phyloP scores from a whole-genome alignment of 2,888 invertebrate genomes.

The Dasypogon diadema region DNA sequence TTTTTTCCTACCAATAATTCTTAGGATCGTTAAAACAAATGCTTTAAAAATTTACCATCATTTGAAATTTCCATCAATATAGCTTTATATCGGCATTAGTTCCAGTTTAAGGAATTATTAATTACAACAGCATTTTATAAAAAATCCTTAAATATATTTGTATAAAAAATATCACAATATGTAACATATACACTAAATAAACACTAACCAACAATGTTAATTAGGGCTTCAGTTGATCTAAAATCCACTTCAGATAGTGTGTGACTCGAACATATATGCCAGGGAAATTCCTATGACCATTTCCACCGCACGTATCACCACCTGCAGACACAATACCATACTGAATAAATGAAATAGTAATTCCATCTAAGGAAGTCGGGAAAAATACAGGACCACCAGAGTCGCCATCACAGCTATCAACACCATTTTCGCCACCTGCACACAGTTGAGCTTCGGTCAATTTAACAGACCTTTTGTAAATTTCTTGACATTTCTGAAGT shows the following conservation, averaged over 20 bases:
- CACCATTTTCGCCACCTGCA: slow-evolving; percentile 68
- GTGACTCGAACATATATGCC: slow-evolving; percentile 72
- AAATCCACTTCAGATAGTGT: slow-evolving; percentile 72
- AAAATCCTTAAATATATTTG: not conserved
- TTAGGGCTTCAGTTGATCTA: slow-evolving; percentile 56
- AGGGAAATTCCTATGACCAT: slow-evolving; percentile 67
- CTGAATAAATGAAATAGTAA: slow-evolving; percentile 61
- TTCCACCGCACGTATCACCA: slow-evolving; percentile 70
- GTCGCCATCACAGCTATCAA: slow-evolving; percentile 57
- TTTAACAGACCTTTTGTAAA: slow-evolving; percentile 59
- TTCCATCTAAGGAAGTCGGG: slow-evolving; percentile 56
- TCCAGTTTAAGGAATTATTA: too few relatives aligned
- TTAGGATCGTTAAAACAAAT: too few relatives aligned
- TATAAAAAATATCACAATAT: not conserved
- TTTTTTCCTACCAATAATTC: too few relatives aligned
- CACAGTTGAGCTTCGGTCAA: slow-evolving; percentile 70
- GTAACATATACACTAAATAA: not conserved
- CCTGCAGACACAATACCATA: slow-evolving; percentile 76
- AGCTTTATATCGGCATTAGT: too few relatives aligned
- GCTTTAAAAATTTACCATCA: too few relatives aligned
- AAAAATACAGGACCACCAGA: slow-evolving; percentile 61
- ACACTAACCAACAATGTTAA: not conserved
- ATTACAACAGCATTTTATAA: too few relatives aligned
- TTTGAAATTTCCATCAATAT: too few relatives aligned
- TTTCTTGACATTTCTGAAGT: slow-evolving; percentile 62